Evolutionary conservation across 2,888 invertebrate genomes (phyloP), one percentile per base, ranked within the genome.

Genomic region (Lasioglossum morio): DNA sequence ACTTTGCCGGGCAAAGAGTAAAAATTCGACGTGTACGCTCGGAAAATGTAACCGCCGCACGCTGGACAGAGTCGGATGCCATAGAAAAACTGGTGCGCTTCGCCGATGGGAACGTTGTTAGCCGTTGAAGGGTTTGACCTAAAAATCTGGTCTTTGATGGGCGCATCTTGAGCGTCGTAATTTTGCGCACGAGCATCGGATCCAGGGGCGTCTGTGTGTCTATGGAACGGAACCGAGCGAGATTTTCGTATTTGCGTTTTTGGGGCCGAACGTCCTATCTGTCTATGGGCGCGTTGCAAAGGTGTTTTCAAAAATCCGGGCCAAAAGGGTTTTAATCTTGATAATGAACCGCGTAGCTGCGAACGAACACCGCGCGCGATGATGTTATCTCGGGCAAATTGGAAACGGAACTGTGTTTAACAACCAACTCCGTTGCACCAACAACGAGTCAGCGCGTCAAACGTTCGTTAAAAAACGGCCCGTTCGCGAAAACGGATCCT

Each of bases 241-340:
- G 34, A 66, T 53, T 34, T 66, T 66, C 30, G 63, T 63, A 34
- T 63, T 30, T 34, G 66, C 34, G 66, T 66, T 34, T 66, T 66
- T 66, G 23, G 19, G 34, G 19, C 16, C 66, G 66, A 34, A 10
- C 66, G 19, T 1, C 66, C 7, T 8, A 34, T 23, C 7, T 66
- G 34, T 19, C 66, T 66, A 66, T 34, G 66, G 19, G 30, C 30
- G 16, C 3, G 66, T 19, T 34, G 66, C 30, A 66, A 66, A 66
- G 66, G 66, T 66, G 66, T 66, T 66, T 66, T 66, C 34, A 66
- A 66, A 66, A 66, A 66, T 34, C 66, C 66, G 30, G 7, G 16
- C 34, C 66, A 19, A 66, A 66, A 66, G 66, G 66, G 8, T 66
- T 66, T 66, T 66, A 66, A 66, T 66, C 66, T 66, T 66, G 66